A percentile compares a stretch with the other conserved stretches of the same genome.
Conservation (phyloP, 2,888 invertebrate species). For the Ethmia dodecea region DNA sequence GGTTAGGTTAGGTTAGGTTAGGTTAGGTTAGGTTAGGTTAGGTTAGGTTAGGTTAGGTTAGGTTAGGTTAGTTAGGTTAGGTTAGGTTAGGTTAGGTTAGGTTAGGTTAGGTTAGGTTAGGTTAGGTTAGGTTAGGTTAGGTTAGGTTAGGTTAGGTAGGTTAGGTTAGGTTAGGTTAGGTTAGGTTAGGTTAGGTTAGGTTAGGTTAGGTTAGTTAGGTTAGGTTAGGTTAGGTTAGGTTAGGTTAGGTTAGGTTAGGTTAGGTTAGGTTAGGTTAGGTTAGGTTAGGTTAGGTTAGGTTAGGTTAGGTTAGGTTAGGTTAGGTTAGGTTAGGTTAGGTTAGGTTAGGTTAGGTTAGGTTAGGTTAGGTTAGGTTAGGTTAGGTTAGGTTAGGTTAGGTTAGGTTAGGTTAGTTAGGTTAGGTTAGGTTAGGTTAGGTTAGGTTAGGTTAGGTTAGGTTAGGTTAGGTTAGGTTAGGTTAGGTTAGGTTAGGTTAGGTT, state of each 20-base stretch:
- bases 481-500: conserved; percentile 17
- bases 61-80: conserved; percentile 19
- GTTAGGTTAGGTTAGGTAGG: conserved; percentile 10
- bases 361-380: conserved; percentile 12
- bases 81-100: conserved; percentile 20
- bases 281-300: conserved; percentile 11
- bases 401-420: conserved; percentile 16
- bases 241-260: conserved; percentile 15
- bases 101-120: conserved; percentile 21
- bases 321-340: conserved; percentile 9
- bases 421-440: conserved; percentile 17
- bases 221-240: conserved; percentile 11
- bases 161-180: conserved; percentile 11
- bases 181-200: conserved; percentile 12
- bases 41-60: conserved; percentile 18
- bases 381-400: conserved; percentile 14
- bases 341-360: conserved; percentile 10
- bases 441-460: conserved; percentile 18
- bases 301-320: conserved; percentile 9
- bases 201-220: conserved; percentile 12
- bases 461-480: conserved; percentile 19
- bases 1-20: conserved; percentile 19
- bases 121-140: conserved; percentile 12
- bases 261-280: conserved; percentile 15
- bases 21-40: conserved; percentile 18